A percentile compares a stretch with the other conserved stretches of the same genome.
These are phyloP conservation scores for Drosophila rubida DNA, from an alignment of 2,888 invertebrate species.

Conservation along the genomic window DNA sequence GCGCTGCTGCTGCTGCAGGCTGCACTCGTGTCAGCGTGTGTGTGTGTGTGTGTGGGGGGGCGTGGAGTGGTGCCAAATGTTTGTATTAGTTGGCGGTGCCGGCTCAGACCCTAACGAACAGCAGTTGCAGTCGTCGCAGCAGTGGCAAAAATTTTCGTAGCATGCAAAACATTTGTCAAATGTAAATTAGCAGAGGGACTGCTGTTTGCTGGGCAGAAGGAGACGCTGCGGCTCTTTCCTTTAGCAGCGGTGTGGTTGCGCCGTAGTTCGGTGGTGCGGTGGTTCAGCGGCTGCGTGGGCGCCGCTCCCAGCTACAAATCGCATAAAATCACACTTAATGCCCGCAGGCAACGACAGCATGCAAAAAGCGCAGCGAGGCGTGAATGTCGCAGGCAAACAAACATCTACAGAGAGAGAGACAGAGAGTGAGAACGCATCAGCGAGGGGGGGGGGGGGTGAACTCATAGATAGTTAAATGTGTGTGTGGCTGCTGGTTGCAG, in stretches of 20 bases:
- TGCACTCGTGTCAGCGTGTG: slow-evolving; percentile 7
- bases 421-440: not conserved
- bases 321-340: slow-evolving; percentile 82
- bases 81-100: slow-evolving; percentile 47
- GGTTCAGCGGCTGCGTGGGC: slow-evolving; percentile 11
- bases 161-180: slow-evolving; percentile 82
- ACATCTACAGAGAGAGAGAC: slow-evolving; percentile 33
- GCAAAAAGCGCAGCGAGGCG: slow-evolving; percentile 75
- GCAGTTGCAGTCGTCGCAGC: slow-evolving; percentile 58
- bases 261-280: not conserved
- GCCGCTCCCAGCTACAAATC: slow-evolving; percentile 66
- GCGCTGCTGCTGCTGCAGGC: slow-evolving; percentile 53
- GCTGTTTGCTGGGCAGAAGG: slow-evolving; percentile 8
- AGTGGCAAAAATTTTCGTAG: slow-evolving; percentile 70
- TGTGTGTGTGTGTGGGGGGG: slow-evolving; percentile 1
- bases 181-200: slow-evolving; percentile 76
- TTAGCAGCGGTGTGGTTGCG: slow-evolving; percentile 25
- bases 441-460: no score
- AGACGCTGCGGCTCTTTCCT: slow-evolving; percentile 39
- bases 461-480: slow-evolving; percentile 1
- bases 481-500: slow-evolving; percentile 34
- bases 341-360: slow-evolving; percentile 77
- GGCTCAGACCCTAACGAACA: slow-evolving; percentile 68
- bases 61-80: slow-evolving; percentile 17
- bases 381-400: slow-evolving; percentile 79